These are phyloP conservation scores for Bradysia coprophila DNA, from an alignment of 1,140 invertebrate species.

Conservation along the genomic window DNA sequence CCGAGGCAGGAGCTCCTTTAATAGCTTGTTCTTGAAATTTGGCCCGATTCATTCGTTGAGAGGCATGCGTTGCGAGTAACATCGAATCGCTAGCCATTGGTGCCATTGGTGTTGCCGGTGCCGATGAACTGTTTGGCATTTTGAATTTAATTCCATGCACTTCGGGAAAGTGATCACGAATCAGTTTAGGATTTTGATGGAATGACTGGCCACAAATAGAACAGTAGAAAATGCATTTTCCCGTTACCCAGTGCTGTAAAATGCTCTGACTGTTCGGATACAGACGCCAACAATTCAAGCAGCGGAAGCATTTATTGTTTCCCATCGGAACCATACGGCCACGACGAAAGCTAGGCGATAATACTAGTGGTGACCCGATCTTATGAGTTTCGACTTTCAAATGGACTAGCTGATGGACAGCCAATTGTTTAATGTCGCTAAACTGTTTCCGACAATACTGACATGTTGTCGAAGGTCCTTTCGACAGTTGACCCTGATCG, in stretches of 20 bases:
- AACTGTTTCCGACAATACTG: conserved; percentile 1
- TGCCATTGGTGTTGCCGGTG: too few species aligned
- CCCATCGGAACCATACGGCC: conserved; percentile 5
- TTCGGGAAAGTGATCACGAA: conserved; percentile 5
- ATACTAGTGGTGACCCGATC: background rate
- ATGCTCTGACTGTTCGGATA: conserved; percentile 4
- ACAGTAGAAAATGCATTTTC: conserved; percentile 8
- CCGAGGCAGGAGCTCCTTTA: too few species aligned
- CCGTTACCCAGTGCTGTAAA: conserved; percentile 5
- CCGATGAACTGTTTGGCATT: background rate
- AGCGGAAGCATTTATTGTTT: conserved; percentile 5
- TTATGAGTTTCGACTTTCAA: conserved; percentile 1
- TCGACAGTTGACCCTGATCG: background rate
- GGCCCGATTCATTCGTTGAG: background rate
- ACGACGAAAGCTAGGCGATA: background rate
- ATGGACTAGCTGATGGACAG: conserved; percentile 7
- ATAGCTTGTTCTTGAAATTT: background rate
- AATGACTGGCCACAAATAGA: conserved; percentile 7
- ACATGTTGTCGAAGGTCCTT: background rate
- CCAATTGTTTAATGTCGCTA: background rate
- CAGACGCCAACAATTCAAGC: conserved; percentile 7
- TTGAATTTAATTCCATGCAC: conserved; percentile 6
- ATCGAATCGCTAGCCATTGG: too few species aligned
- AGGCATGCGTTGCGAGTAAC: too few species aligned
- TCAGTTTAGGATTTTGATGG: conserved; percentile 3